These are phyloP conservation scores for Alloplasta piceator DNA, from an alignment of 2,888 invertebrate species.

Conservation along the genomic window DNA sequence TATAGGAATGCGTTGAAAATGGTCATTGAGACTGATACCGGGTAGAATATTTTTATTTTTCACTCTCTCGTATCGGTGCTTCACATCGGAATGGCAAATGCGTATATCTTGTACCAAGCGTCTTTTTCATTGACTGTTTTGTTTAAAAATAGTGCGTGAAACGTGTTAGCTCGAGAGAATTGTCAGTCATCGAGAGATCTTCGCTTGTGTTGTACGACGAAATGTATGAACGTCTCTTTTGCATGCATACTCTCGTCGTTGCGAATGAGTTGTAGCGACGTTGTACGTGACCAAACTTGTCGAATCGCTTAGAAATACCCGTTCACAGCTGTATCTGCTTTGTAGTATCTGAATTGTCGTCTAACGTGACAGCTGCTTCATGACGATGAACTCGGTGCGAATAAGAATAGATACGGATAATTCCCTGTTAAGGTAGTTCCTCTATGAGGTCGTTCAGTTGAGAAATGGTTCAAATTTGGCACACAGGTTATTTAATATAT, in stretches of 20 bases:
- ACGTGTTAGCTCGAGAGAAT: conserved; percentile 18
- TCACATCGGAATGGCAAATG: conserved; percentile 35
- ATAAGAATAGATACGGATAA: background rate
- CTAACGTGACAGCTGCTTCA: conserved; percentile 21
- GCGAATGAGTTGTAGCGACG: conserved; percentile 35
- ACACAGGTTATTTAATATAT: too few relatives aligned
- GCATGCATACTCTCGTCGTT: conserved; percentile 39
- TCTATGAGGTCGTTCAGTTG: too few relatives aligned
- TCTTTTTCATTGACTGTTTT: conserved; percentile 52
- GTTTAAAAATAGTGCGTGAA: conserved; percentile 47
- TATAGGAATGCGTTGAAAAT: too few relatives aligned
- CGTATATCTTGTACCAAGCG: conserved; percentile 1
- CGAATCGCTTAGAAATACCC: conserved; percentile 25
- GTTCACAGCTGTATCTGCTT: conserved; percentile 1
- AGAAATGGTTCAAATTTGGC: too few relatives aligned
- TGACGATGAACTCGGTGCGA: background rate
- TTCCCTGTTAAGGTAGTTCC: too few relatives aligned
- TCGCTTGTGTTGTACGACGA: conserved; percentile 5
- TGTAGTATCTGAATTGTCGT: conserved; percentile 20
- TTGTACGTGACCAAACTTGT: conserved; percentile 52
- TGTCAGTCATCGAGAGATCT: conserved; percentile 39
- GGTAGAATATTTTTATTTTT: background rate
- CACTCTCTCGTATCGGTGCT: conserved; percentile 3
- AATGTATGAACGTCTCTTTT: conserved; percentile 25
- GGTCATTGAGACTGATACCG: too few relatives aligned